Percentiles rank a stretch among this genome's conserved stretches.
These are phyloP conservation scores for Neodiprion lecontei DNA, from an alignment of 1,140 invertebrate genomes.

Conservation along the genomic window DNA sequence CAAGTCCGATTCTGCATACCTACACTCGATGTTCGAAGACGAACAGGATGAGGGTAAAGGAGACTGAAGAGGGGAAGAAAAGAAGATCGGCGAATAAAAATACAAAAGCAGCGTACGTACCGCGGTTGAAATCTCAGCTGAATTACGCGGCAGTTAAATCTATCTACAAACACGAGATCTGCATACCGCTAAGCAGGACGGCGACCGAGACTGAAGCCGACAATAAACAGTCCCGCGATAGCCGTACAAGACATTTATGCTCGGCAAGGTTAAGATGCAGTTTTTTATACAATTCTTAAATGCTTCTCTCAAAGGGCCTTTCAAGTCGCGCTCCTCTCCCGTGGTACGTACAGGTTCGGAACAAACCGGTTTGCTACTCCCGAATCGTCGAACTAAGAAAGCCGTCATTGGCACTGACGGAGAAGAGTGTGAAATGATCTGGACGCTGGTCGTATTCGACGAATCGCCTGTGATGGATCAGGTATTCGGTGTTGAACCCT, in stretches of 20 bases:
- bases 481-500: too few relatives aligned
- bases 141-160: conserved; percentile 45
- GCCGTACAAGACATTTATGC: conserved; percentile 5
- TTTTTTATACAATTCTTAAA: conserved; percentile 2
- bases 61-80: not conserved
- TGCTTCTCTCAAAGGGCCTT: not conserved
- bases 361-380: not conserved
- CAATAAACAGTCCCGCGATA: conserved; percentile 1
- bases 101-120: not conserved
- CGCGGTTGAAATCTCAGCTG: conserved; percentile 19
- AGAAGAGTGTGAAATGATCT: not conserved
- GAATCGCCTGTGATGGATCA: not conserved
- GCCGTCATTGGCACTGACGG: not conserved
- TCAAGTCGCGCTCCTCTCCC: not conserved
- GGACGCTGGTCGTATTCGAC: not conserved
- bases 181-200: conserved; percentile 34
- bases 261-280: not conserved
- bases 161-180: conserved; percentile 40
- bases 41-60: not conserved
- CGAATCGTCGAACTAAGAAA: not conserved
- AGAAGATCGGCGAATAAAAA: not conserved
- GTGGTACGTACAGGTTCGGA: not conserved
- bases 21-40: not conserved
- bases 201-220: not conserved
- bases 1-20: too few relatives aligned